Percentiles rank a stretch among this genome's conserved stretches.
Conservation (phyloP, 2,888 invertebrate genomes). For the Perithous albicinctus region DNA sequence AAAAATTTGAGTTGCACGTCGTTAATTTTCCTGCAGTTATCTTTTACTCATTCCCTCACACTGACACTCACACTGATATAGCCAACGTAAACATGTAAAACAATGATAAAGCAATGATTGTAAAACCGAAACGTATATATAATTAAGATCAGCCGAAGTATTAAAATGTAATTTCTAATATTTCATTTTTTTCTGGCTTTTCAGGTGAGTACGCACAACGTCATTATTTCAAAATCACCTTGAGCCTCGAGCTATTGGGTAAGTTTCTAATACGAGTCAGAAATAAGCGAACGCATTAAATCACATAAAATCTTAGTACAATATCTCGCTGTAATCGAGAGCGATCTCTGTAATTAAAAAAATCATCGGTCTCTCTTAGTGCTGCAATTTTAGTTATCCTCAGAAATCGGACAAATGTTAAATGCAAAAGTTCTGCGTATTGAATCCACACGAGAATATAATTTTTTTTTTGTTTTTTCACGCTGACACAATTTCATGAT, state of each 20-base stretch:
- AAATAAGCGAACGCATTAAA: background rate
- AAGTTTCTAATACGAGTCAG: constrained; percentile 17
- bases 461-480: constrained; percentile 32
- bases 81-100: no score
- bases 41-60: no score
- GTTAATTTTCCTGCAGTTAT: no score
- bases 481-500: background rate
- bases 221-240: background rate
- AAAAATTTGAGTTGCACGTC: no score
- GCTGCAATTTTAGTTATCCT: constrained; percentile 24
- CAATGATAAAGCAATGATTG: background rate
- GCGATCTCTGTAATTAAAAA: constrained; percentile 21
- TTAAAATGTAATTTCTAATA: no score
- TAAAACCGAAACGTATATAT: no score
- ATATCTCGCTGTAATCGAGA: constrained; percentile 39
- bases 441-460: constrained; percentile 41
- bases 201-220: constrained; percentile 54
- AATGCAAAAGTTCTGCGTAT: constrained; percentile 35
- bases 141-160: no score
- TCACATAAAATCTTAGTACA: constrained; percentile 1
- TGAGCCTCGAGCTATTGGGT: constrained; percentile 20
- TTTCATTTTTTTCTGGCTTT: constrained; percentile 37
- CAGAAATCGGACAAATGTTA: constrained; percentile 13
- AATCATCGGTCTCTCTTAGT: background rate
- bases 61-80: no score